Conservation (phyloP, 1,140 invertebrate species). For the Pogonomyrmex californicus region DNA sequence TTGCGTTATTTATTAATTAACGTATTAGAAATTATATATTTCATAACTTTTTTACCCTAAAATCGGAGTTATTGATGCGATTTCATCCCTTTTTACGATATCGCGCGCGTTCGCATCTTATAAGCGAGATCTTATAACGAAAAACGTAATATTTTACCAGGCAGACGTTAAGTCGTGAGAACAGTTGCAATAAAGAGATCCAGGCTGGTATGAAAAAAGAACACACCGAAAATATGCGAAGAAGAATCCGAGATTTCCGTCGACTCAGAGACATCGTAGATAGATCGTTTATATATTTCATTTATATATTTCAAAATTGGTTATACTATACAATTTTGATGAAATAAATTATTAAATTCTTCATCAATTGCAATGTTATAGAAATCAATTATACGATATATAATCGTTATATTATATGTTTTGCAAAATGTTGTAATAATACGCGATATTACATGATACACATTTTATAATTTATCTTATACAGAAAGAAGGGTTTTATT, state of each 20-base stretch:
- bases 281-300: conserved; percentile 10
- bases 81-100: conserved; percentile 14
- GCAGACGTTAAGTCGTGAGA: conserved; percentile 33
- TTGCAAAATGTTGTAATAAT: too few relatives aligned
- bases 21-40: conserved; percentile 5
- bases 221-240: background rate
- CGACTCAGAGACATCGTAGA: conserved; percentile 26
- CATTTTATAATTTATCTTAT: too few relatives aligned
- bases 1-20: background rate
- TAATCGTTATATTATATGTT: too few relatives aligned
- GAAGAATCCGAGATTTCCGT: background rate
- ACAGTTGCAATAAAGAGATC: conserved; percentile 50
- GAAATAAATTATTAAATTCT: conserved; percentile 1
- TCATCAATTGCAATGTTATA: background rate
- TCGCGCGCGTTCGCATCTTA: conserved; percentile 29
- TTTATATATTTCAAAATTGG: background rate
- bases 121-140: conserved; percentile 51
- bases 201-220: conserved; percentile 19
- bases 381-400: background rate
- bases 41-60: background rate
- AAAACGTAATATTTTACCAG: conserved; percentile 56
- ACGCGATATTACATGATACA: too few relatives aligned
- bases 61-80: background rate
- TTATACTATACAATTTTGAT: conserved; percentile 1
- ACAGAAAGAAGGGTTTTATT: too few relatives aligned